phyloP scores from a whole-genome alignment of 2,888 invertebrate genomes.

The Strigamia transsilvanica region DNA sequence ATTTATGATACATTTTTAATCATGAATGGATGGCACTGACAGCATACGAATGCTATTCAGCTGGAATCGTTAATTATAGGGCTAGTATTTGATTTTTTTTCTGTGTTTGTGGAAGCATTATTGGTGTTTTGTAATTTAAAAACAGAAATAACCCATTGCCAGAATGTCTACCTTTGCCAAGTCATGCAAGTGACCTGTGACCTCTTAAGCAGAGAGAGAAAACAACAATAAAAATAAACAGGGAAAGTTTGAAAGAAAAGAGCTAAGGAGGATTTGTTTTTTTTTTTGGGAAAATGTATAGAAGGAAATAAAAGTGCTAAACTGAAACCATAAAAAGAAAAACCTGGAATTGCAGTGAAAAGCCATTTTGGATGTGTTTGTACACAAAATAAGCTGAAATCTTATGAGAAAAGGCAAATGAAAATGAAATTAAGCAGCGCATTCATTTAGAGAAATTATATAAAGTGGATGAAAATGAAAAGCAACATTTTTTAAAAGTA shows the following conservation, averaged over 20 bases:
- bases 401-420: conserved; percentile 24
- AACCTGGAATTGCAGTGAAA: conserved; percentile 17
- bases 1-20: conserved; percentile 51
- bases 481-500: background rate
- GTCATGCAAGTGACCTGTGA: conserved; percentile 44
- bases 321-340: background rate
- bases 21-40: conserved; percentile 42
- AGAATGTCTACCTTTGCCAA: conserved; percentile 49
- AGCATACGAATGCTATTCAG: conserved; percentile 51
- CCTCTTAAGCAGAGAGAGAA: conserved; percentile 16
- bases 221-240: conserved; percentile 14
- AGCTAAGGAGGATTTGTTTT: background rate
- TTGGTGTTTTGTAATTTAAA: conserved; percentile 41
- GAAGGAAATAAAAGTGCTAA: conserved; percentile 6
- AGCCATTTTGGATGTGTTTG: conserved; percentile 18
- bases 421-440: conserved; percentile 24
- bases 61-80: conserved; percentile 47
- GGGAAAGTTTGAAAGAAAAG: conserved; percentile 32
- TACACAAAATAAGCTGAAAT: conserved; percentile 34
- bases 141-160: conserved; percentile 39
- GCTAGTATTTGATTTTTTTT: background rate
- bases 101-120: background rate
- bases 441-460: background rate
- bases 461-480: background rate
- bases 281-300: too few relatives aligned